Base-by-base conservation (phyloP, 2,888 invertebrate species). In the Physocephala rufipes region DNA sequence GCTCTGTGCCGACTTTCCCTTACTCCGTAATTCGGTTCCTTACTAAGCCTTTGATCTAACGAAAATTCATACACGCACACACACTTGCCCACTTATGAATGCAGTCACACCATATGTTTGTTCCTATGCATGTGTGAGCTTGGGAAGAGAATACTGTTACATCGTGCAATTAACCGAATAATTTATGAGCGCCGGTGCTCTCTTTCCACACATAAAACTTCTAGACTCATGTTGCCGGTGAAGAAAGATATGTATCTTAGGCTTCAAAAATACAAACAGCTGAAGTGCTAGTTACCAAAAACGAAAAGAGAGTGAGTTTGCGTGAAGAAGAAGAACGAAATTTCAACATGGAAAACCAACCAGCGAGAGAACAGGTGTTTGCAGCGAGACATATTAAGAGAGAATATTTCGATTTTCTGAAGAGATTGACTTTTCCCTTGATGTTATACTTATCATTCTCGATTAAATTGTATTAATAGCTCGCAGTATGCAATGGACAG, bases 1-100 rank as follows among this genome's bases (percentile, higher is more conserved):
- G 82, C 82, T 83, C 84, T 83, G 82, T 82, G 83, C 81, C 83
- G 83, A 76, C 73, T 74, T 58, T 58, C 72, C 70, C 71, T 69
- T 71, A 58, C 36, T 67, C 43, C 30, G 63, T 59, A 67, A 63
- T 26, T 71, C 63, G 45, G 71, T 63, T 68, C 26, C 51, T 19
- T 49, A 51, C 30, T 26, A 30, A 21, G 30, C 59, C 47, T 19
- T 45, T 47, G 63, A 7, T 49, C 19, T 12, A 36, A 36, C 36
- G 36, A 36, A 36, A 36, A n/a, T n/a, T 12, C 59, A 28, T 28
- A 19, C 24, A 43, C 16, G 15, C 9, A 13, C 9, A 19, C 53
- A 36, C 26, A 28, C 24, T 24, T 7, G 15, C 9, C 3, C 9
- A 19, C 53, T 21, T n/a, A 28, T 24, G 26, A 58, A 21, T 43